Evolutionary conservation across 2,797 vertebrate genomes (phyloP), one percentile per base, ranked within the genome.

Genomic region (Cyclopterus lumpus): DNA sequence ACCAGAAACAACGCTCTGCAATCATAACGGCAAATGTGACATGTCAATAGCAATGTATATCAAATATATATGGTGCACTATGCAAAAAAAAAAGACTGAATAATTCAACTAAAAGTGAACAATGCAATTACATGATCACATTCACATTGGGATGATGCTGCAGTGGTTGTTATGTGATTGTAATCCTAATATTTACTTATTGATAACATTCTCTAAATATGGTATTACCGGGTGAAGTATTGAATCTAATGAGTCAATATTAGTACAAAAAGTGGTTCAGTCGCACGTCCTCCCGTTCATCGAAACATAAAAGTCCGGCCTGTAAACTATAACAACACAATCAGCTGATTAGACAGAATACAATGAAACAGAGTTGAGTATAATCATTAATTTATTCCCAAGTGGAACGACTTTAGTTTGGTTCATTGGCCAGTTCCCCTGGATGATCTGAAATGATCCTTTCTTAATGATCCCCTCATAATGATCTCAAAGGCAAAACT

Each of bases 361-460:
- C 74, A 82, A 70, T 44, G 9, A 57, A 73, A 82, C 36, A 36
- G 40, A 79, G 46, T 75, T 54, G 30, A 55, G 70, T 36, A 67
- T 80, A 82, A 77, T 81, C 77, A 77, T 85, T 89, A 57, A 86
- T 88, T 82, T 79, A 73, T 85, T 77, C 83, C 75, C 53, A 61
- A 88, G 79, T 86, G 57, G 67, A 80, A 75, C 53, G 32, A 80
- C 77, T 84, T 88, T 74, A 58, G 74, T 69, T 82, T 71, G 86
- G 79, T 82, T 88, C 83, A 73, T 81, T 81, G 85, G 77, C 69
- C 83, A 64, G 71, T 84, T 85, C 61, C 62, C 67, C 54, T 61
- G 36, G 69, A 78, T 75, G 72, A 63, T 71, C 54, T 77, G 69
- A 82, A 91, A 93, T 90, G 66, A 90, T 90, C 84, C 73, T 82